Base-by-base conservation (phyloP, 2,113 vertebrate species). In the Engraulis encrasicolus region DNA sequence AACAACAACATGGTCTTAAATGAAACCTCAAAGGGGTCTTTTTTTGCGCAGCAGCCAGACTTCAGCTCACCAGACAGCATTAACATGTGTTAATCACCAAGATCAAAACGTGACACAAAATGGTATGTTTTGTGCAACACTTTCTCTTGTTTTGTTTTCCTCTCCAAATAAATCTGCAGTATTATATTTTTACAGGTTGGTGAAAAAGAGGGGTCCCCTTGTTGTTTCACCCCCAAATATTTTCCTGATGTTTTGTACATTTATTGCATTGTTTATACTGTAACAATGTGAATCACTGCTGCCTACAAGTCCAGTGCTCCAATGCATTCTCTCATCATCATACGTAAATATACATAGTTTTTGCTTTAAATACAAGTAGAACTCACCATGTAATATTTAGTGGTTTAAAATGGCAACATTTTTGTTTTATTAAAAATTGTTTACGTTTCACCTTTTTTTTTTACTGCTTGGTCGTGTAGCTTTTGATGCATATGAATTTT, bases 401-500 rank as follows among this genome's bases (percentile, higher is more conserved):
- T 71, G 61, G 61, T 71, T 71, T 71, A 71, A 34, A 66, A 66
- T 66, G 58, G 58, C 58, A 34, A 34, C 15, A 71, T 71, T 34
- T 34, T 71, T 45, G 40, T 45, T n/a, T n/a, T n/a, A 45, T 71
- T 71, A 34, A 34, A 34, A 71, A 48, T 54, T 58, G 20, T 83
- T 84, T 79, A 71, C 52, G 20, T 71, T 81, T 77, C 50, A 38
- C 58, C 77, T 83, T 31, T 71, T 40, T 36, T 19, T 86, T 37
- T 71, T 83, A 83, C 83, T 84, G 83, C 85, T 87, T 85, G 61
- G 27, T 71, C 27, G 31, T 87, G 37, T 84, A 89, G 82, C 31
- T 78, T 50, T 71, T 78, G 50, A 88, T 80, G 40, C 80, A 71
- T 85, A 87, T 85, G 83, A 20, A 80, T 82, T 83, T 50, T 80